Conservation (phyloP, 2,113 vertebrate genomes). For the Ploceus nigricollis region DNA sequence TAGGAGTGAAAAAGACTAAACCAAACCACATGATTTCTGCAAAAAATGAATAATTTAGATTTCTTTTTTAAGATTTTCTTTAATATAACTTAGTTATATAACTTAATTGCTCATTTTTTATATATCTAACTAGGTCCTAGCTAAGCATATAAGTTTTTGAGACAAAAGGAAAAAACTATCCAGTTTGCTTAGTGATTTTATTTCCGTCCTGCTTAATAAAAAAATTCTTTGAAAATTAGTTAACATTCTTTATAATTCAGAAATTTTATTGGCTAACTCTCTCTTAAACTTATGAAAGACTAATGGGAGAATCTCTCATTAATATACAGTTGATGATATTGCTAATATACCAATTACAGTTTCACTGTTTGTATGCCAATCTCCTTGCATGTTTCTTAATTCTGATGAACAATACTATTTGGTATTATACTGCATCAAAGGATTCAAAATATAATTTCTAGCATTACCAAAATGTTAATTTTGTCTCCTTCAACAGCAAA, state of each 20-base stretch:
- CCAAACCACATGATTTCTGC: neutral
- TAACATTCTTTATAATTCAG: neutral
- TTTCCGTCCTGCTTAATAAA: neutral
- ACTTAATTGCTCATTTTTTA: neutral
- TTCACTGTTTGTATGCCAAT: neutral
- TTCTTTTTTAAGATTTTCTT: neutral
- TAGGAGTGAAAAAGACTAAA: neutral
- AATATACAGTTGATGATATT: neutral
- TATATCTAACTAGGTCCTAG: neutral
- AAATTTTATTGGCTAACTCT: neutral
- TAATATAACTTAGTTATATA: neutral
- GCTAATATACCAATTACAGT: neutral
- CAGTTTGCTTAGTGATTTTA: neutral
- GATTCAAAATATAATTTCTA: neutral
- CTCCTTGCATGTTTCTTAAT: neutral
- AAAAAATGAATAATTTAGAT: neutral
- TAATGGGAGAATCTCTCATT: neutral
- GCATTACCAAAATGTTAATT: neutral
- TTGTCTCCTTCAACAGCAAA: neutral
- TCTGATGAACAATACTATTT: neutral
- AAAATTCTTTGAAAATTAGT: neutral
- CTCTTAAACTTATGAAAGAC: neutral
- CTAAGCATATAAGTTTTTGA: neutral
- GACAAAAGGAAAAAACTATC: neutral
- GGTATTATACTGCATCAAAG: neutral